Evolutionary conservation across 2,113 vertebrate genomes (phyloP), one percentile per base, ranked within the genome.

Genomic region (Canis aureus): DNA sequence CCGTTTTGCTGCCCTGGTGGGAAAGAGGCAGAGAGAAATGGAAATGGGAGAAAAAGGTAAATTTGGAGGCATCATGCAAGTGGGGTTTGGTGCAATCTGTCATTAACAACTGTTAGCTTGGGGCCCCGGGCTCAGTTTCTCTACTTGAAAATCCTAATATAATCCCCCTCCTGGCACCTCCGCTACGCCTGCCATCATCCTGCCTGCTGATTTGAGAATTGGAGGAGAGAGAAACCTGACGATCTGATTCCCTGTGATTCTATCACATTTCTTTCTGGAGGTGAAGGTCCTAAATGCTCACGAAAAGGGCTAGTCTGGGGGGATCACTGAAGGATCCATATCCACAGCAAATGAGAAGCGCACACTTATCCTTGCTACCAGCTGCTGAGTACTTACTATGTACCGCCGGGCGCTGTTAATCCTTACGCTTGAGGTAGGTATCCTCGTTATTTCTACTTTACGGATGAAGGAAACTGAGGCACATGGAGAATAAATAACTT

Each of bases 331-430:
- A 35, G 62, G 89, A 53, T 35, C 38, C 38, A n/a, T n/a, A 16
- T 20, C 69, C 79, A 5, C 10, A 32, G 51, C 15, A 27, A 20
- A 27, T 35, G 1, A 82, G 43, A 10, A 62, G 19, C 5, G 7
- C 5, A 4, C 38, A 1, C 11, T 4, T 13, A n/a, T 20, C 5
- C 20, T 25, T 0, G 27, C 35, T 29, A 4, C 25, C 13, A 6
- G 11, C n/a, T 13, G 38, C 0, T 53, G 76, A 59, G 43, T 43
- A n/a, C 29, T 22, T 19, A 32, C 35, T 23, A 1, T 0, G 11
- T 5, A 0, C 23, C 29, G 5, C n/a, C 25, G 5, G 71, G n/a
- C 62, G 12, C 71, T 23, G 11, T n/a, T 1, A 16, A 53, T 20
- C 32, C 66, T 27, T 5, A 8, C 2, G 0, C 1, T 87, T 38